Evolutionary conservation across 2,113 vertebrate genomes (phyloP), one percentile per base, ranked within the genome.

Genomic region (Dunckerocampus dactyliophorus): DNA sequence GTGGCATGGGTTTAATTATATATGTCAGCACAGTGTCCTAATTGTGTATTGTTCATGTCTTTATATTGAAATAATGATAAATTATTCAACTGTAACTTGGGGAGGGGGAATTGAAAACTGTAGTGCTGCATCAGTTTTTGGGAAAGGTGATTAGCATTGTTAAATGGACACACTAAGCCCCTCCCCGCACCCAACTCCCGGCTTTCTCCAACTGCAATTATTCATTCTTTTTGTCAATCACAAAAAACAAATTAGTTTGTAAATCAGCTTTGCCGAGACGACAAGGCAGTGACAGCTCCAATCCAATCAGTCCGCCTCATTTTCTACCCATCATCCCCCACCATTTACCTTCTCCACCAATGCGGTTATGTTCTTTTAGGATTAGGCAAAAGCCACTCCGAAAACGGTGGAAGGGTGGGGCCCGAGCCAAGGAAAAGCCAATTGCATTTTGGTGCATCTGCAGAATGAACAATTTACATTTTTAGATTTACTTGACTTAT

Each of bases 171-270:
- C 57, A 46, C 12, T 52, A 15, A 52, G 21, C 22, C 58, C n/a
- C 24, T 4, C 31, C 31, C 31, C 6, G 24, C 24, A 51, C 63
- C 56, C 51, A 76, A 53, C 70, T 69, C 47, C 34, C 13, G 47
- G 66, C 64, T 73, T 69, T 61, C 64, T 57, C 72, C 48, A 58
- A 67, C 70, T 61, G 83, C 87, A 86, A 89, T 87, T 85, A 88
- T 82, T 78, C 77, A 80, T 83, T 87, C 69, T 72, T 81, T 84
- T 86, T 79, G 80, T 79, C 80, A 88, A 85, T 85, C 85, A 83
- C 69, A 85, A 85, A 85, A 85, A 85, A 83, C 81, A 85, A 83
- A 89, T 89, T 86, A 86, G 82, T 87, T 78, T 64, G 66, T 79
- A 87, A 86, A 88, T 85, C 85, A 84, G 87, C 84, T 89, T 89